phyloP scores from a whole-genome alignment of 2,888 invertebrate species.

The Lepas anatifera region DNA sequence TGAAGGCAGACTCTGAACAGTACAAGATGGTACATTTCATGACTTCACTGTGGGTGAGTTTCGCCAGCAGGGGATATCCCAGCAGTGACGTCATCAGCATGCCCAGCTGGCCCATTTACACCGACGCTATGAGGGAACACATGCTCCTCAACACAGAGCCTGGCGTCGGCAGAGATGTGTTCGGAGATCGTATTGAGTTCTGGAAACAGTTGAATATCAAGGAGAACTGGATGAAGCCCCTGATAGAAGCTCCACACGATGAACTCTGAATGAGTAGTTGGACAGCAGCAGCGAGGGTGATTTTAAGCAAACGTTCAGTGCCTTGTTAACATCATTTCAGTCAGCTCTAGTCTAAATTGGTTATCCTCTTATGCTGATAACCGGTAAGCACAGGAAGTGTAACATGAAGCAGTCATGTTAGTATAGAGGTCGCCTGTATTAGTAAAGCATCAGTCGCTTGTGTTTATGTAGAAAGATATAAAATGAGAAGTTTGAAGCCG shows the following conservation, averaged over 20 bases:
- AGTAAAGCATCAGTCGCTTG: too few species aligned
- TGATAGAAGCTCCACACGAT: not conserved
- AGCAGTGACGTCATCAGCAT: not conserved
- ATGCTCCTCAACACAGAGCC: not conserved
- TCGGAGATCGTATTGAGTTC: not conserved
- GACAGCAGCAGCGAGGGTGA: too few species aligned
- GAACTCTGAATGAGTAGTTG: not conserved
- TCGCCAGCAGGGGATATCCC: not conserved
- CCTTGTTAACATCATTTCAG: too few species aligned
- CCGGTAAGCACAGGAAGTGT: too few species aligned
- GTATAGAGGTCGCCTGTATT: too few species aligned
- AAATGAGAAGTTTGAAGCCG: too few species aligned
- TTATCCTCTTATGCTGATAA: too few species aligned
- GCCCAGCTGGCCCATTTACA: slow-evolving; percentile 4
- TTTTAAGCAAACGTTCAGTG: too few species aligned
- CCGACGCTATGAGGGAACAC: not conserved
- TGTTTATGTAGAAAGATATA: too few species aligned
- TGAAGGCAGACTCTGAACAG: not conserved
- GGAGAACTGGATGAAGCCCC: not conserved
- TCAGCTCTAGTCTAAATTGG: too few species aligned
- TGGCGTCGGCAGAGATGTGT: not conserved
- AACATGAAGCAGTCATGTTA: too few species aligned
- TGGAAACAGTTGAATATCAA: not conserved
- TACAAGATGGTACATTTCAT: not conserved
- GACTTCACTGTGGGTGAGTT: not conserved